Base-by-base conservation (phyloP, 2,113 vertebrate genomes). In the Opisthocomus hoazin region DNA sequence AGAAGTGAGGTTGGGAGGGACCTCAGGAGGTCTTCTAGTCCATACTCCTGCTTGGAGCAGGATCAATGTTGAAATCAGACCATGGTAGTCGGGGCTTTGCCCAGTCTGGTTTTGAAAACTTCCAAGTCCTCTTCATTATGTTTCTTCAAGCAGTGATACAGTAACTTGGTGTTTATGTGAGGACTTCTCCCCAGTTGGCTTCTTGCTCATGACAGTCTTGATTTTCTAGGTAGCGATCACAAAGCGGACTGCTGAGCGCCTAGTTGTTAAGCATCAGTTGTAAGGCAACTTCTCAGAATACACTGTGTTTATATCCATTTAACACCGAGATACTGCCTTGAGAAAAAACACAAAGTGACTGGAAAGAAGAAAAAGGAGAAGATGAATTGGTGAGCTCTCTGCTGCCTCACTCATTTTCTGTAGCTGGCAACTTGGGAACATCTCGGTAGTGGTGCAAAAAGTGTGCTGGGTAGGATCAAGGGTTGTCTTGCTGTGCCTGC, bases 391-490 rank as follows among this genome's bases (percentile, higher is more conserved):
- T 41, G n/a, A 71, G 30, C 36, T 83, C 43, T 70, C 6, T 36
- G 21, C 43, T 77, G 43, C 27, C 24, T 84, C 32, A 26, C 8
- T 71, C 9, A 11, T 65, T 61, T 84, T 74, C 56, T 83, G 53
- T 50, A 68, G 18, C 19, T 63, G 48, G 43, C 29, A 51, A 8
- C 27, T 71, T 54, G 32, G 51, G 63, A 83, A 20, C 11, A 5
- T 50, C 32, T 73, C 1, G 2, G n/a, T 54, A 66, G 22, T 22
- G 2, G 3, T 1, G 0, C 26, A 30, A 32, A 39, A 26, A 77
- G 14, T 0, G 10, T 36, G 43, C 34, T 70, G 29, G 13, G 11
- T 24, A 20, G 37, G 43, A 14, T 58, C 26, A 5, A 54, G 51
- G 43, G n/a, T 29, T 76, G 58, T 12, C n/a, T 50, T 74, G 17